Evolutionary conservation across 2,797 vertebrate species (phyloP).

Genomic region (Anomalospiza imberbis): DNA sequence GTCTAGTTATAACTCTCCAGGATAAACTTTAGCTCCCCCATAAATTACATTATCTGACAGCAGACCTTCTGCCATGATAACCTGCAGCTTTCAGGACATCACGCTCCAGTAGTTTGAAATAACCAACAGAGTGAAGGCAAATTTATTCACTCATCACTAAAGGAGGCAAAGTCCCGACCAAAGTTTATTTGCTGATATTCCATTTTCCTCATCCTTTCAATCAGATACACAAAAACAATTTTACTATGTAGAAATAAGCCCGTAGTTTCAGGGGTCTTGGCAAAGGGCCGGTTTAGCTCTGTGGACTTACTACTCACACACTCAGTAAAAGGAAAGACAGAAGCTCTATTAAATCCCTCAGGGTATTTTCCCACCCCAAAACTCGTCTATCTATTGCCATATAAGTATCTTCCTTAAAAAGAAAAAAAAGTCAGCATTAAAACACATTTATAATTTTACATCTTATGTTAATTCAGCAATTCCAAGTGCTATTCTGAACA

Average conservation of each 20-base stretch:
- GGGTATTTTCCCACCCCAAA: background rate
- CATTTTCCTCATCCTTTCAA: background rate
- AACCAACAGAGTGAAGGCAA: background rate
- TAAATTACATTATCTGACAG: background rate
- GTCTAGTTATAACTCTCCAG: background rate
- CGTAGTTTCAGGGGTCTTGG: background rate
- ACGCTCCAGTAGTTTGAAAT: background rate
- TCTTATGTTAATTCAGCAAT: background rate
- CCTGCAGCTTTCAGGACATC: background rate
- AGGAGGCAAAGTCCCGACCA: background rate
- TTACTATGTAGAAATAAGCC: background rate
- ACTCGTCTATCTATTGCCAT: background rate
- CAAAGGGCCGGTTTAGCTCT: background rate
- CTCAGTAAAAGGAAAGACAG: background rate
- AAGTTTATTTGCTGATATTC: background rate
- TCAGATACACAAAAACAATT: background rate
- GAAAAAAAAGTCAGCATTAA: background rate
- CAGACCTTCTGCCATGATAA: background rate
- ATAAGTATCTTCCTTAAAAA: background rate
- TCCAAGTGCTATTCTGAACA: background rate
- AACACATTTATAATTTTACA: background rate
- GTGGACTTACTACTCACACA: background rate
- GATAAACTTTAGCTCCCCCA: background rate
- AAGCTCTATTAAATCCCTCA: background rate
- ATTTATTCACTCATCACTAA: background rate